Base-by-base conservation (phyloP, 1,140 invertebrate species). In the Hyles vespertilio region DNA sequence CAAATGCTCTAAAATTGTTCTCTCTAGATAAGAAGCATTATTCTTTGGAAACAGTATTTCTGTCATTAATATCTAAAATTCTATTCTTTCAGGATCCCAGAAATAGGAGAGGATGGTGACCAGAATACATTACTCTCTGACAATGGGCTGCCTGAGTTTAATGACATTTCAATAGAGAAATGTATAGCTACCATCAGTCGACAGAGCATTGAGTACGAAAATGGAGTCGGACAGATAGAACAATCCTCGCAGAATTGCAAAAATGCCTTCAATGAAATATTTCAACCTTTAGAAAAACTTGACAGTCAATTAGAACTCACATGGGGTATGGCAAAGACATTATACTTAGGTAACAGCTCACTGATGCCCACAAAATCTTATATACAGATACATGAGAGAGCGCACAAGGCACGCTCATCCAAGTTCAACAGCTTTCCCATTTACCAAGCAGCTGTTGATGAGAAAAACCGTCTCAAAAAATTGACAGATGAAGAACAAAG, bases 321-420 rank as follows among this genome's bases (percentile, higher is more conserved):
- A n/a, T 97, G 95, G 95, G 95, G 95, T 36, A 91, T 96, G 63
- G 93, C 95, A 0, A 97, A 96, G 81, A 93, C 94, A 33, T 84
- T 98, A 8, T 96, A 94, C 76, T 89, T 95, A 53, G 94, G 95
- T n/a, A 95, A 95, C 74, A 93, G 92, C 68, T 93, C 93, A n/a
- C 69, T 95, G 22, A 95, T 96, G 91, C 93, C 95, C 6, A 93
- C 93, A 5, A 92, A 93, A 71, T 93, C 90, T 36, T 97, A 96
- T 72, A 82, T 93, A 57, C 91, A 92, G 59, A 94, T 97, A 55
- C 93, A 95, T 67, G 92, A 94, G 60, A 84, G 95, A 65, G 94
- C 95, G 0, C 89, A 91, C 53, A 91, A 90, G 73, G 93, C 94
- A 0, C 84, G 92, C 59, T 89, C 90, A 0, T 76, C 89, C 1